A percentile compares a stretch with the other conserved stretches of the same genome.
Evolutionary conservation across 2,113 vertebrate species (phyloP).

Genomic region (Phyllostomus discolor): DNA sequence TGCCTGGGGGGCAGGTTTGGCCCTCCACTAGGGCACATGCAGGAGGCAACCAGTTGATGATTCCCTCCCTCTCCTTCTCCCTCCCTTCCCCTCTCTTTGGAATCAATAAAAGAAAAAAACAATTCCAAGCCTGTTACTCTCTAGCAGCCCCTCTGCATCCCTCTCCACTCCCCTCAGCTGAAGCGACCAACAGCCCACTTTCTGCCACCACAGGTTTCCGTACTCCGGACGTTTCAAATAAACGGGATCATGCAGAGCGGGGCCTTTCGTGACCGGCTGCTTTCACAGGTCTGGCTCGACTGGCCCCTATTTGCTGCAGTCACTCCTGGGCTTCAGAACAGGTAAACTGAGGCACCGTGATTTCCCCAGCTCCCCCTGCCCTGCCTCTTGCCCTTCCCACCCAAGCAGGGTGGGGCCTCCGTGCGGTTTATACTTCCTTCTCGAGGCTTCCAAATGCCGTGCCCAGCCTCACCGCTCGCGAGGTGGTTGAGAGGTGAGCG

Average conservation of each 20-base stretch:
- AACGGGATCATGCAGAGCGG: too few species aligned
- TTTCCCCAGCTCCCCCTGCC: neutral
- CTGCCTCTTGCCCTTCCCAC: neutral
- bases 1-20: too few species aligned
- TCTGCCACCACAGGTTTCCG: too few species aligned
- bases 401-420: neutral
- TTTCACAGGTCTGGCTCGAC: too few species aligned
- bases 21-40: too few species aligned
- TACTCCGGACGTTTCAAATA: too few species aligned
- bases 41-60: too few species aligned
- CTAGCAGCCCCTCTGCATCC: too few species aligned
- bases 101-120: too few species aligned
- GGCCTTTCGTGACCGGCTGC: too few species aligned
- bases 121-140: neutral
- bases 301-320: rapidly evolving
- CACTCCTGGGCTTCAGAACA: neutral
- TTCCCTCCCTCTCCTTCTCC: too few species aligned
- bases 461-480: neutral
- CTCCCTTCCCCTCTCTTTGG: too few species aligned
- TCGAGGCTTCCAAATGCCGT: neutral
- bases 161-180: neutral
- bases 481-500: neutral
- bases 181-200: neutral
- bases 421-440: neutral
- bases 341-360: rapidly evolving